These are phyloP conservation scores for Loriculus beryllinus DNA, from an alignment of 2,797 vertebrate species.

Conservation along the genomic window DNA sequence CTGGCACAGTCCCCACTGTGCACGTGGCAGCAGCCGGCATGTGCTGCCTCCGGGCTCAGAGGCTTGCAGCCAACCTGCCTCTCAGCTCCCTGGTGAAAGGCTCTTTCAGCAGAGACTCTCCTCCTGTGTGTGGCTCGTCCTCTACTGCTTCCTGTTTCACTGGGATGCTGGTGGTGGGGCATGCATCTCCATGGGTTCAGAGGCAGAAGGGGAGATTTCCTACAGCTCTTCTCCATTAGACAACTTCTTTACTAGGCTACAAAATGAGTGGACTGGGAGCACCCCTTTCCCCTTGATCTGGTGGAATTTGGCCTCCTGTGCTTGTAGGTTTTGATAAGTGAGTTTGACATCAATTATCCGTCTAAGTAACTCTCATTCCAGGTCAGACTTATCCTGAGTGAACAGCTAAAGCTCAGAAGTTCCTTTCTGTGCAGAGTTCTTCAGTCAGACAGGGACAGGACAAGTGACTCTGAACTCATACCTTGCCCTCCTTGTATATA, in stretches of 20 bases:
- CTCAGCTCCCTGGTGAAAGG: neutral
- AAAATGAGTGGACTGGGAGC: fast-evolving
- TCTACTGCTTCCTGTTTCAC: neutral
- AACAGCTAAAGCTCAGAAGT: neutral
- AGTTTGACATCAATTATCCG: fast-evolving
- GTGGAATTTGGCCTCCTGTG: neutral
- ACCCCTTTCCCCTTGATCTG: fast-evolving
- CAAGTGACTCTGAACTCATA: fast-evolving
- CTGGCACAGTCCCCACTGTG: neutral
- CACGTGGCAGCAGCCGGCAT: neutral
- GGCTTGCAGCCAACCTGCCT: neutral
- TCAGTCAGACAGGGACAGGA: neutral
- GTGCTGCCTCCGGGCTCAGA: neutral
- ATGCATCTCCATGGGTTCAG: neutral
- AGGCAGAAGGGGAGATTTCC: neutral
- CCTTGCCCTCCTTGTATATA: fast-evolving
- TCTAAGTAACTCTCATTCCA: neutral
- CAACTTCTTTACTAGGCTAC: neutral
- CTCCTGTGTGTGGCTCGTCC: neutral
- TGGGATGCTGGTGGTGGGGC: neutral
- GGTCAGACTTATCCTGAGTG: neutral
- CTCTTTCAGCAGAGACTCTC: neutral
- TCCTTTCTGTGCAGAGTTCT: neutral
- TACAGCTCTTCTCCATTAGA: fast-evolving
- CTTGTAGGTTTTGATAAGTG: neutral